A percentile compares a stretch with the other conserved stretches of the same genome.
Evolutionary conservation across 2,113 vertebrate species (phyloP).

Genomic region (Pseudorectes ferrugineus): DNA sequence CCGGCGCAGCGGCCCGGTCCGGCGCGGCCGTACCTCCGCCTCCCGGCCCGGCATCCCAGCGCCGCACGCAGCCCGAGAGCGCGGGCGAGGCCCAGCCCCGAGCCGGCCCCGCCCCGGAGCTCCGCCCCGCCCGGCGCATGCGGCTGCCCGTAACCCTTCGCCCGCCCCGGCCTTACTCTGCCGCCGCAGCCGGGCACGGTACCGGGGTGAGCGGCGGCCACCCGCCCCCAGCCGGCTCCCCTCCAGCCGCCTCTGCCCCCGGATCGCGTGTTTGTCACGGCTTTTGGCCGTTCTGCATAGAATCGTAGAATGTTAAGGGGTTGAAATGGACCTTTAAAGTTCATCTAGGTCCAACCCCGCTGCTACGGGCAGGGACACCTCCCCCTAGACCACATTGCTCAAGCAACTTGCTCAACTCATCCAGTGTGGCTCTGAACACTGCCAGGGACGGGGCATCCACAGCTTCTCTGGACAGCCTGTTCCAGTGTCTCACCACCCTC

Average conservation of each 20-base stretch:
- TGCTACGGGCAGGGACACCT: neutral
- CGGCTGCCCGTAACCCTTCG: neutral
- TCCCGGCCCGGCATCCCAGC: neutral
- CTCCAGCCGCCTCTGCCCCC: too few relatives aligned
- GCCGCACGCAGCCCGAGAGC: neutral
- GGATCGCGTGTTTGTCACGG: neutral
- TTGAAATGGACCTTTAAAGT: neutral
- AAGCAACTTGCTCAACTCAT: too few relatives aligned
- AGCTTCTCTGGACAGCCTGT: neutral
- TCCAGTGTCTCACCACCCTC: neutral
- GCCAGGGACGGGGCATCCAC: neutral
- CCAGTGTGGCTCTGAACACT: neutral
- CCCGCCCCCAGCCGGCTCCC: accelerated
- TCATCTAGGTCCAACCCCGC: neutral
- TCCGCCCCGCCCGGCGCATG: neutral
- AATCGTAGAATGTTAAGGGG: too few relatives aligned
- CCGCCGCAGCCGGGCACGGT: accelerated
- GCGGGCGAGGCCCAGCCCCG: neutral
- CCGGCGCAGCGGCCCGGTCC: neutral
- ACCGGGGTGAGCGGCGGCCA: accelerated
- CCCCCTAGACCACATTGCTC: neutral
- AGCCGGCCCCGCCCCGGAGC: neutral
- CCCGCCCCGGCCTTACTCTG: accelerated
- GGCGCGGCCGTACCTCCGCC: neutral
- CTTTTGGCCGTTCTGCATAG: accelerated